Conservation (phyloP, 2,113 vertebrate genomes). For the Tachysurus fulvidraco region DNA sequence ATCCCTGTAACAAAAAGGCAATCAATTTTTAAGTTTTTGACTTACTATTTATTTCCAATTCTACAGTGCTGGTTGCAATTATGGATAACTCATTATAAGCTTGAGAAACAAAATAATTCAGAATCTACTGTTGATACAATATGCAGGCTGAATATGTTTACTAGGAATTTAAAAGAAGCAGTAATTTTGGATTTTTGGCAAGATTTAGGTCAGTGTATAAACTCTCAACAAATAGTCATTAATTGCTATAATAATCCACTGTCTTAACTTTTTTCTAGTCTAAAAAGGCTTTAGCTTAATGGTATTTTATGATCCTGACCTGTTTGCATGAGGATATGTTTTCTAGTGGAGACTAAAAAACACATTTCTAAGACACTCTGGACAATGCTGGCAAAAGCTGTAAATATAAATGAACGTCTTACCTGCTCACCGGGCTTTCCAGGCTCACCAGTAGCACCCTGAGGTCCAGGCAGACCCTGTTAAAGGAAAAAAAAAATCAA, state of each 20-base stretch:
- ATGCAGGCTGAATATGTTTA: neutral
- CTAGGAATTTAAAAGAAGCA: neutral
- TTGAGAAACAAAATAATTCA: neutral
- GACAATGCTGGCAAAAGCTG: neutral
- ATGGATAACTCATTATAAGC: neutral
- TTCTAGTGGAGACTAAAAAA: neutral
- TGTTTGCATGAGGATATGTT: neutral
- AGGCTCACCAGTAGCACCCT: constrained; percentile 84
- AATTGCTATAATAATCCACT: neutral
- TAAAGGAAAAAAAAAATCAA: neutral
- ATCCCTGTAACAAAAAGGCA: constrained; percentile 67
- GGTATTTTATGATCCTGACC: neutral
- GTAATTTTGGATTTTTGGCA: neutral
- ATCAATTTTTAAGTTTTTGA: neutral
- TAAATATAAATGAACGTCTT: constrained; percentile 58
- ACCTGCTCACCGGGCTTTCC: constrained; percentile 94
- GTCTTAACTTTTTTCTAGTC: neutral
- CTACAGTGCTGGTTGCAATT: neutral
- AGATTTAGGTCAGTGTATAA: neutral
- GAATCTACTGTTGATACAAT: neutral
- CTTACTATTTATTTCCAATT: neutral
- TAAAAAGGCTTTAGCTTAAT: neutral
- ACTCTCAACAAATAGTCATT: neutral
- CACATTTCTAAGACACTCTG: neutral
- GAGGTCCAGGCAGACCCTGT: constrained; percentile 89